phyloP scores from a whole-genome alignment of 2,113 vertebrate species.

The Symphodus melops region DNA sequence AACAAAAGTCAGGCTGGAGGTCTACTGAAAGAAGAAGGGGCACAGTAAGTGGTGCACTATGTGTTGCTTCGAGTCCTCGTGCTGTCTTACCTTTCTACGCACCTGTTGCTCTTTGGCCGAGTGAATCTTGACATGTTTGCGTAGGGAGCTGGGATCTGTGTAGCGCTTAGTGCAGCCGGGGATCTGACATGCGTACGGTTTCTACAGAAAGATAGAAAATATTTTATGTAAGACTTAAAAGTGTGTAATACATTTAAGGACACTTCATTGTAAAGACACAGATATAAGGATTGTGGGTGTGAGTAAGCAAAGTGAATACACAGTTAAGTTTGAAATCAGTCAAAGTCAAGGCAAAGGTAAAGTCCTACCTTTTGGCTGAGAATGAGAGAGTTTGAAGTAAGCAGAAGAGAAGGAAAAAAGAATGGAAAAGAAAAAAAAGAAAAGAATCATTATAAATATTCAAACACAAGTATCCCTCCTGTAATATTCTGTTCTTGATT shows the following conservation, averaged over 20 bases:
- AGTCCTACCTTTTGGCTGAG: slow-evolving; percentile 84
- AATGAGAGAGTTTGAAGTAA: slow-evolving; percentile 66
- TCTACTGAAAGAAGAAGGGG: not conserved
- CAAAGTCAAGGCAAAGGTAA: slow-evolving; percentile 58
- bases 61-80: not conserved
- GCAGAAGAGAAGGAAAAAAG: slow-evolving; percentile 52
- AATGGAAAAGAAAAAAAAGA: slow-evolving; percentile 60
- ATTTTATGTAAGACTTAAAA: slow-evolving; percentile 7
- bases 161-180: slow-evolving; percentile 98
- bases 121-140: slow-evolving; percentile 98
- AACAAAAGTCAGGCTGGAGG: slow-evolving; percentile 4
- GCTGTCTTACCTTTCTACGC: slow-evolving; percentile 92
- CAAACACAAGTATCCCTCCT: no score
- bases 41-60: slow-evolving; percentile 4
- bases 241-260: not conserved
- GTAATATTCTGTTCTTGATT: not conserved
- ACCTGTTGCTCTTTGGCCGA: slow-evolving; percentile 97
- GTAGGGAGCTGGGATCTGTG: slow-evolving; percentile 97
- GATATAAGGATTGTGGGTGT: not conserved
- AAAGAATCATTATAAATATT: slow-evolving; percentile 41
- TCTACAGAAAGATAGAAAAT: slow-evolving; percentile 78
- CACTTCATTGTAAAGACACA: not conserved
- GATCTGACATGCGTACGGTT: slow-evolving; percentile 98
- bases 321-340: slow-evolving; percentile 30
- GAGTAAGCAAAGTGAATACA: not conserved